These are phyloP conservation scores for Argyrosomus japonicus DNA, from an alignment of 2,113 vertebrate genomes.

Conservation along the genomic window DNA sequence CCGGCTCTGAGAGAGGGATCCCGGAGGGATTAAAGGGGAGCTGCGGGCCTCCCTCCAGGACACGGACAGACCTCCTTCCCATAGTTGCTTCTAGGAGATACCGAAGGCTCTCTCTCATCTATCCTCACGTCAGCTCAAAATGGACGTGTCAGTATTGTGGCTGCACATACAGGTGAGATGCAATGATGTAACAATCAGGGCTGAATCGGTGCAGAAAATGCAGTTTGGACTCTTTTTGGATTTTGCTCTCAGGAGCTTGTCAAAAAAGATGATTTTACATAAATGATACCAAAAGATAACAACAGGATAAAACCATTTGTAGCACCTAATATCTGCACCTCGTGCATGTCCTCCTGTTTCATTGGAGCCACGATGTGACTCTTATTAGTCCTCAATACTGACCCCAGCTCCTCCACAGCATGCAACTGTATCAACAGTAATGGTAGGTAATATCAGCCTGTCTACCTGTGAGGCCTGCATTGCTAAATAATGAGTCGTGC, in stretches of 20 bases:
- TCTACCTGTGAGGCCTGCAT: slow-evolving; percentile 75
- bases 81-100: slow-evolving; percentile 37
- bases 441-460: slow-evolving; percentile 42
- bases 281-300: not conserved
- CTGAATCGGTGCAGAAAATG: slow-evolving; percentile 1
- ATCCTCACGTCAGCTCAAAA: slow-evolving; percentile 36
- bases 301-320: not conserved
- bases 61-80: slow-evolving; percentile 55
- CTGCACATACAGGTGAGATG: not conserved
- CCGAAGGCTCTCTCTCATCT: slow-evolving; percentile 17
- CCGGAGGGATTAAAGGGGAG: slow-evolving; percentile 67
- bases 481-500: slow-evolving; percentile 71
- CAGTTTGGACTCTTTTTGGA: not conserved
- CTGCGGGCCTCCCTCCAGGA: slow-evolving; percentile 68
- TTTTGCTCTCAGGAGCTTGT: not conserved
- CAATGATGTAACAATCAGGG: slow-evolving; percentile 15
- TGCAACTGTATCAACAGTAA: slow-evolving; percentile 55
- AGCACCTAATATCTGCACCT: not conserved
- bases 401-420: slow-evolving; percentile 32
- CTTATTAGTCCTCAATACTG: not conserved
- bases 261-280: not conserved
- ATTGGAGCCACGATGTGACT: not conserved
- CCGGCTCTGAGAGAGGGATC: slow-evolving; percentile 68
- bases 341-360: not conserved
- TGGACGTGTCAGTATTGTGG: slow-evolving; percentile 20